Percentiles rank a stretch among this genome's conserved stretches.
Conservation (phyloP, 2,888 invertebrate genomes). For the Luffia ferchaultella region DNA sequence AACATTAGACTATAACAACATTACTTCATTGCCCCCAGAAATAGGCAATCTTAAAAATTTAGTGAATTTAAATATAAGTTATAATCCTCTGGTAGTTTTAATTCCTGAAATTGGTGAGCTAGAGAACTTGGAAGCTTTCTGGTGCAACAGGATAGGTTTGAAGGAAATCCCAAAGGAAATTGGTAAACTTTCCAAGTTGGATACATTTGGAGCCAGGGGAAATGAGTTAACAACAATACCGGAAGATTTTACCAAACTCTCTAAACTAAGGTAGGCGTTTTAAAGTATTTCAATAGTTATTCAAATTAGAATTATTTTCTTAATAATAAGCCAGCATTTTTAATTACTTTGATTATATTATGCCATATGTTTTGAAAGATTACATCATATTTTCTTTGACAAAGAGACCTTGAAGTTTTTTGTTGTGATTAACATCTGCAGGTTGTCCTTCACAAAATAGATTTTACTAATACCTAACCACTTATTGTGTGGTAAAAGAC, state of each 20-base stretch:
- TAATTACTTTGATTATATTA: too few relatives aligned
- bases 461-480: too few relatives aligned
- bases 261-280: constrained; percentile 55
- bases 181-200: constrained; percentile 64
- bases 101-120: constrained; percentile 69
- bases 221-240: constrained; percentile 68
- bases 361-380: not conserved
- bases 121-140: constrained; percentile 68
- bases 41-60: constrained; percentile 66
- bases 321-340: too few relatives aligned
- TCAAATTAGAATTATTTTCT: not conserved
- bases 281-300: not conserved
- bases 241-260: constrained; percentile 61
- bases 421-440: too few relatives aligned
- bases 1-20: constrained; percentile 72
- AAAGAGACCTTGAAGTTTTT: not conserved
- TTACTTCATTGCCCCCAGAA: constrained; percentile 66
- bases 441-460: too few relatives aligned
- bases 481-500: too few relatives aligned
- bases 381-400: not conserved
- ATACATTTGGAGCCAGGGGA: constrained; percentile 73
- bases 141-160: constrained; percentile 71
- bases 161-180: constrained; percentile 68
- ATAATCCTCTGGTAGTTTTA: constrained; percentile 67
- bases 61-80: constrained; percentile 71